A percentile compares a stretch with the other conserved stretches of the same genome.
Evolutionary conservation across 1,140 invertebrate genomes (phyloP).

Genomic region (Apis mellifera): Amel_HAv3.1 CM009931.2:17505001-17505500

Average conservation of each 20-base stretch:
- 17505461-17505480: conserved; percentile 46
- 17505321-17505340: conserved; percentile 14
- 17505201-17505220: background rate
- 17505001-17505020: conserved; percentile 33
- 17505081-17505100: conserved; percentile 2
- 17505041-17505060: background rate
- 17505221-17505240: background rate
- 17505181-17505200: conserved; percentile 41
- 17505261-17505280: conserved; percentile 1
- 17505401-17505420: conserved; percentile 62
- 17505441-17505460: conserved; percentile 47
- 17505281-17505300: background rate
- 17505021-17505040: background rate
- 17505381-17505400: conserved; percentile 62
- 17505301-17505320: background rate
- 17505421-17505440: conserved; percentile 65
- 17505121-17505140: background rate
- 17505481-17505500: conserved; percentile 19
- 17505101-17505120: conserved; percentile 18
- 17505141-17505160: conserved; percentile 40
- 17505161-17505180: conserved; percentile 21
- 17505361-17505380: conserved; percentile 55
- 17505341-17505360: conserved; percentile 32
- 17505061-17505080: conserved; percentile 10
- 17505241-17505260: background rate